Evolutionary conservation across 2,797 vertebrate genomes (phyloP).

Genomic region (Euphonia xanthogaster): DNA sequence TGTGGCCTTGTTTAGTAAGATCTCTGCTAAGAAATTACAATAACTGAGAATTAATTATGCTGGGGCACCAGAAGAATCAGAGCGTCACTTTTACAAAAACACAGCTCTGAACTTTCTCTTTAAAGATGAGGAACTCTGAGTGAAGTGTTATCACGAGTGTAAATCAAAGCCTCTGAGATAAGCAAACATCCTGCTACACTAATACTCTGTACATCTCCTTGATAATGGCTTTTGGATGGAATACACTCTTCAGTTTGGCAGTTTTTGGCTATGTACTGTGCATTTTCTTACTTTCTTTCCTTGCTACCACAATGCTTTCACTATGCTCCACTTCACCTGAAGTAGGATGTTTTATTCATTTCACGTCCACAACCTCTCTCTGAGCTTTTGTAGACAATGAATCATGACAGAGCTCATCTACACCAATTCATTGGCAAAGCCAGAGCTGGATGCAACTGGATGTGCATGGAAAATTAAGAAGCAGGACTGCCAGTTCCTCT

Average conservation of each 20-base stretch:
- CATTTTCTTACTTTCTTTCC: not conserved
- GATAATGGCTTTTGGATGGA: conserved; percentile 30
- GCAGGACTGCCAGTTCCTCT: not conserved
- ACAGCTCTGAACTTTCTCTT: conserved; percentile 57
- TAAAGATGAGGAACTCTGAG: conserved; percentile 33
- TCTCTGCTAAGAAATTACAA: conserved; percentile 47
- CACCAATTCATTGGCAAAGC: not conserved
- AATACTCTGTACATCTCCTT: conserved; percentile 43
- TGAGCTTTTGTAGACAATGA: not conserved
- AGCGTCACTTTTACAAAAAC: conserved; percentile 30
- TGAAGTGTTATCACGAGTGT: conserved; percentile 55
- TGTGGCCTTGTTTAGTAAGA: conserved; percentile 42
- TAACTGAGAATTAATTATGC: conserved; percentile 65
- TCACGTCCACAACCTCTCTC: not conserved
- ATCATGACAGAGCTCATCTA: conserved; percentile 19
- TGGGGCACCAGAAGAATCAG: not conserved
- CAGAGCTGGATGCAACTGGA: not conserved
- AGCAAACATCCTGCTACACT: conserved; percentile 25
- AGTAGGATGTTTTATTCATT: conserved; percentile 7
- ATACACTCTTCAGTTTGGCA: not conserved
- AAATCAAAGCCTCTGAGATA: conserved; percentile 67
- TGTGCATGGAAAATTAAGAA: not conserved
- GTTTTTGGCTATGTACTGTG: not conserved
- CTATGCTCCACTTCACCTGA: not conserved
- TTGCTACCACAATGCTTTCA: not conserved